phyloP scores from a whole-genome alignment of 35 echinoderm and acorn worm genomes.

The Eucidaris tribuloides region DNA sequence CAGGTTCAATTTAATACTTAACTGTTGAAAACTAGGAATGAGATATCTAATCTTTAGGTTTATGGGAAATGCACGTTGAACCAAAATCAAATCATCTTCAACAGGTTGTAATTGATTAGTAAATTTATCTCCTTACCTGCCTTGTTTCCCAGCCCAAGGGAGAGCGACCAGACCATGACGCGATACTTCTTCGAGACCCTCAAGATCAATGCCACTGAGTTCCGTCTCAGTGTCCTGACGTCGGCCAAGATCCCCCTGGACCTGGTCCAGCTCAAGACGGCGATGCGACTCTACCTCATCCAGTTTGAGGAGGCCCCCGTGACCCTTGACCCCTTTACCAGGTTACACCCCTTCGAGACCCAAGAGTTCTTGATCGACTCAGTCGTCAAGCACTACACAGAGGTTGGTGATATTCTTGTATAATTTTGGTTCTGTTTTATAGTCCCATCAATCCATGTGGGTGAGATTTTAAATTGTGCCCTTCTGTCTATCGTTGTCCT shows the following conservation, averaged over 20 bases:
- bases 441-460: too few relatives aligned
- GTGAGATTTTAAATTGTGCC: too few relatives aligned
- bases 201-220: conserved; percentile 71
- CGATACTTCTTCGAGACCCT: conserved; percentile 88
- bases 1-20: too few relatives aligned
- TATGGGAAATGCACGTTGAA: too few relatives aligned
- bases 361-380: conserved; percentile 73
- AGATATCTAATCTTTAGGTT: too few relatives aligned
- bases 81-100: too few relatives aligned
- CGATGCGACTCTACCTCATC: conserved; percentile 63
- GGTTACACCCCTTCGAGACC: conserved; percentile 88
- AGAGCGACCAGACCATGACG: conserved; percentile 40
- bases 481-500: too few relatives aligned
- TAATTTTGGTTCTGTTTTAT: too few relatives aligned
- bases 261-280: conserved; percentile 46
- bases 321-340: conserved; percentile 71
- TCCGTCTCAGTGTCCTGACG: conserved; percentile 69
- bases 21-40: too few relatives aligned
- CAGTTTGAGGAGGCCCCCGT: conserved; percentile 97
- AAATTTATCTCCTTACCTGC: too few relatives aligned
- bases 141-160: neutral
- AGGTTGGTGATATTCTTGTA: too few relatives aligned
- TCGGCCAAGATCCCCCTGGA: conserved; percentile 69
- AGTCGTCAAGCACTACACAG: conserved; percentile 79
- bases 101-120: too few relatives aligned